Conservation (phyloP, 1,140 invertebrate genomes). For the Varroa destructor region DNA sequence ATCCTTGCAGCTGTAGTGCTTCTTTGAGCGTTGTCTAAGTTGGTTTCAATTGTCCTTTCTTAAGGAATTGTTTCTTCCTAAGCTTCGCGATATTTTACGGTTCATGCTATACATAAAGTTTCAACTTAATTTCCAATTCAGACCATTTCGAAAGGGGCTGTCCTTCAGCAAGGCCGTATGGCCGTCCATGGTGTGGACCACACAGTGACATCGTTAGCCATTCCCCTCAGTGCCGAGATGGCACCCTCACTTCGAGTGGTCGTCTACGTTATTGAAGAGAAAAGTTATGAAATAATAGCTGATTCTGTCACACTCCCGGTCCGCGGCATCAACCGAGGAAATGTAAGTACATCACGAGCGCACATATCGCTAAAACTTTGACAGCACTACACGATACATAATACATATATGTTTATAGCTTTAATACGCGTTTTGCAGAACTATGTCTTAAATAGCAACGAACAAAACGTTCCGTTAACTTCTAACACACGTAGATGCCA, state of each 20-base stretch:
- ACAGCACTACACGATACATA: too few relatives aligned
- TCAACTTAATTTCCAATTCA: slow-evolving; percentile 31
- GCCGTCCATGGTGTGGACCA: slow-evolving; percentile 34
- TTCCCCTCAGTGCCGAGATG: slow-evolving; percentile 47
- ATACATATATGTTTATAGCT: too few relatives aligned
- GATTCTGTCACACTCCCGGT: slow-evolving; percentile 50
- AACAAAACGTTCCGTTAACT: too few relatives aligned
- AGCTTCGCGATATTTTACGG: too few relatives aligned
- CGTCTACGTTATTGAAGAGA: slow-evolving; percentile 44
- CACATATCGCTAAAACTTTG: neutral
- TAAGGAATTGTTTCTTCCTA: neutral
- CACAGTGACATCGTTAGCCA: slow-evolving; percentile 41
- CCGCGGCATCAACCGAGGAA: slow-evolving; percentile 43
- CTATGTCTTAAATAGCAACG: too few relatives aligned
- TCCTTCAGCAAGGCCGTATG: slow-evolving; percentile 40
- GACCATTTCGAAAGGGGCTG: slow-evolving; percentile 44
- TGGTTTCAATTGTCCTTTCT: neutral
- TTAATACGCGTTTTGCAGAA: too few relatives aligned
- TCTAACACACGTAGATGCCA: too few relatives aligned
- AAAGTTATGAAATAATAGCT: slow-evolving; percentile 44
- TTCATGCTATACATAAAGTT: too few relatives aligned
- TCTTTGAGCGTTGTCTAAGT: neutral
- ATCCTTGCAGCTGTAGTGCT: neutral
- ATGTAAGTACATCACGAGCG: slow-evolving; percentile 38
- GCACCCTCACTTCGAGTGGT: slow-evolving; percentile 48